Evolutionary conservation across 2,113 vertebrate genomes (phyloP).

Genomic region (Ammospiza caudacuta): DNA sequence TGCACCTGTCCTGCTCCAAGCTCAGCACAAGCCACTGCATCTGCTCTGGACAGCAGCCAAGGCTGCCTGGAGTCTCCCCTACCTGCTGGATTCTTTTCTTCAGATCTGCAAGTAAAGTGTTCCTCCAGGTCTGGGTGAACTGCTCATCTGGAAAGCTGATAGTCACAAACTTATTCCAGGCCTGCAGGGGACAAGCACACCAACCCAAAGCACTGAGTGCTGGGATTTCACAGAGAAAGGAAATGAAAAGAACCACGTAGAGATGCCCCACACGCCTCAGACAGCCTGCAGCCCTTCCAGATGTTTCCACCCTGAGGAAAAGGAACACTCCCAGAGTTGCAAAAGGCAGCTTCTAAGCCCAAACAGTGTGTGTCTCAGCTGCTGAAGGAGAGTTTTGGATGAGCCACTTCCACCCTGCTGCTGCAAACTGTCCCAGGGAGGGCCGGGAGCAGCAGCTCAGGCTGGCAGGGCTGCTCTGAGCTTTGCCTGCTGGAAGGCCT

Average conservation of each 20-base stretch:
- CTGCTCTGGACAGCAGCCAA: not conserved
- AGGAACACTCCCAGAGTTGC: not conserved
- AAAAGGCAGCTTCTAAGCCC: not conserved
- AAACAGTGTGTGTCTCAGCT: not conserved
- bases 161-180: slow-evolving; percentile 80
- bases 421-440: not conserved
- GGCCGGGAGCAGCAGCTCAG: not conserved
- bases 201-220: not conserved
- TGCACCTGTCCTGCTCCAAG: accelerated
- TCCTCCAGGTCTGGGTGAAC: slow-evolving; percentile 77
- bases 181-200: slow-evolving; percentile 63
- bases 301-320: not conserved
- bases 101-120: slow-evolving; percentile 77
- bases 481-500: not conserved
- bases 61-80: not conserved
- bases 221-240: not conserved
- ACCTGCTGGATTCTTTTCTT: slow-evolving; percentile 84
- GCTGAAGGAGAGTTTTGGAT: not conserved
- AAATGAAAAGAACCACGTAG: accelerated
- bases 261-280: not conserved
- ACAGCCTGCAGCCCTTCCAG: not conserved
- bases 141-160: slow-evolving; percentile 75
- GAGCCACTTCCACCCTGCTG: not conserved
- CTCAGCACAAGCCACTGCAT: not conserved
- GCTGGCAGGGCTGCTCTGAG: not conserved